Evolutionary conservation across 2,888 invertebrate species (phyloP), one percentile per base, ranked within the genome.

Genomic region (Nycteola revayana): DNA sequence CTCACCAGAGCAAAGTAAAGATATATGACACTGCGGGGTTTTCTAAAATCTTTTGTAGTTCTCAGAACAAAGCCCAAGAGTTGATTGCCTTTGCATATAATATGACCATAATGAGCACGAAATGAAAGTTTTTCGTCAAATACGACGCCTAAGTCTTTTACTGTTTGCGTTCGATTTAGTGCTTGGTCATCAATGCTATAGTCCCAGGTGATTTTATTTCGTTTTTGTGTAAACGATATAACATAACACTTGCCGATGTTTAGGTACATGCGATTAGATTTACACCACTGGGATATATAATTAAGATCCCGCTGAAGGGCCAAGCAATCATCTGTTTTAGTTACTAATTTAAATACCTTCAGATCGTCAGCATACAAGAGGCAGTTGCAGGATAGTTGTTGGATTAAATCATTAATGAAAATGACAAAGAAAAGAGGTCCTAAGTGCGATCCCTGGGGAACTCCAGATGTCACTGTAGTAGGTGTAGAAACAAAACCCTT

Each of bases 361-460:
- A 37, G 17, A 20, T 46, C 43, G 22, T 43, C 43, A n/a, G 45
- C 49, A 23, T 36, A 46, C 7, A 45, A 17, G n/a, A 42, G 29
- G n/a, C 9, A 9, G 2, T 9, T 5, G 28, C 21, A 22, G 10
- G 30, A 11, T 7, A 34, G 8, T 0, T 20, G 14, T 8, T 25
- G 5, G 5, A 27, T 11, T 7, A 46, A 9, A n/a, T 42, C 41
- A 9, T 48, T 45, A 1, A 48, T 26, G 18, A 40, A 48, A 9
- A 43, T 9, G 5, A 36, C 17, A 26, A 42, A 51, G 5, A 48
- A 20, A 0, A 48, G 25, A 1, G 45, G 51, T 1, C 51, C 45
- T 3, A 51, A 24, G 18, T 51, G 35, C 0, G 47, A 47, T 0
- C 44, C 49, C 23, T 50, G 49, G 0, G 38, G 43, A 3, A 44